Base-by-base conservation (phyloP, 2,888 invertebrate species). In the Agriopis marginaria region DNA sequence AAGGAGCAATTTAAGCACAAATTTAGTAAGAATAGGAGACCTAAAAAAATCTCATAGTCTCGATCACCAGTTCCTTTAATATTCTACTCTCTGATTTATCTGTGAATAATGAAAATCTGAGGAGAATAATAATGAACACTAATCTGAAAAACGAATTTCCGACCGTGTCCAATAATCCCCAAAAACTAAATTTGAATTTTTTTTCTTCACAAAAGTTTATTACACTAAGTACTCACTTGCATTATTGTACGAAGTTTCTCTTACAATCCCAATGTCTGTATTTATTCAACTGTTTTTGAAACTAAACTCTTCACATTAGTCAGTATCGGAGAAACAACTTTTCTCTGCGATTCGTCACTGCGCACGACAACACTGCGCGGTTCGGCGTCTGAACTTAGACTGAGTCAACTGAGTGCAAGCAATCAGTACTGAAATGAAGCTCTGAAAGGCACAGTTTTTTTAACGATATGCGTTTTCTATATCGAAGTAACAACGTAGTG, bases 191-290 rank as follows among this genome's bases (percentile, higher is more conserved):
- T 63, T 55, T 14, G 17, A n/a, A 45, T 23, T 14, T 45, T 32
- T n/a, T 32, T 32, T 3, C 32, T 5, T 32, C 7, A 10, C 58
- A 58, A 45, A 23, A 58, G 51, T 39, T 58, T 45, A 12, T 39
- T 11, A 45, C 47, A 58, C 23, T 44, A 7, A 11, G 40, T 59
- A 66, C 70, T 66, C 44, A 70, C 70, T 66, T 50, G 70, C 70
- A 70, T 70, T 59, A 11, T 70, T 47, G 7, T 45, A 45, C 55
- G 44, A 47, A 39, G 39, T 23, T 14, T 39, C 42, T 64, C 40
- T 32, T 50, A 10, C 8, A 53, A 62, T 65, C 56, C 61, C 49
- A 58, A 62, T 59, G n/a, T 10, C 39, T 64, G 50, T 56, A 32
- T 64, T 56, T 64, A 14, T n/a, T 62, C 63, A 63, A 55, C 42